These are phyloP conservation scores for Sesia apiformis DNA, from an alignment of 2,888 invertebrate genomes.

Conservation along the genomic window DNA sequence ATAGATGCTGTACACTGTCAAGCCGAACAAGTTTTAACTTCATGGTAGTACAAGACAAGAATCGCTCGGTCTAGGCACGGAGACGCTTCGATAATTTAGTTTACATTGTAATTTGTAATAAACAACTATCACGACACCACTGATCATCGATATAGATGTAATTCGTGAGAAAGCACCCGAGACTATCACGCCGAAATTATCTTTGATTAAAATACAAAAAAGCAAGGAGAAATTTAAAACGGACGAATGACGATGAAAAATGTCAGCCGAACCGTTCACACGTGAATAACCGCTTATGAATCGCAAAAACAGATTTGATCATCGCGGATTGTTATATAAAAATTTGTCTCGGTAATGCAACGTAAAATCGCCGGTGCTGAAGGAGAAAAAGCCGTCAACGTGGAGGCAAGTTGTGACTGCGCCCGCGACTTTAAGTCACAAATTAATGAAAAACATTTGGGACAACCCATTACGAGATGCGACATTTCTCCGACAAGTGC, in stretches of 20 bases:
- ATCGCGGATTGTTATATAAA: slow-evolving; percentile 17
- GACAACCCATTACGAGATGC: slow-evolving; percentile 53
- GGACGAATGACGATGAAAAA: slow-evolving; percentile 43
- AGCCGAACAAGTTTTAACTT: slow-evolving; percentile 1
- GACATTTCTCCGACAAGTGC: slow-evolving; percentile 64
- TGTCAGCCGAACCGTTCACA: slow-evolving; percentile 50
- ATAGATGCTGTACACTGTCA: background rate
- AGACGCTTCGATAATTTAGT: slow-evolving; percentile 7
- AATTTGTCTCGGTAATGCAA: slow-evolving; percentile 14
- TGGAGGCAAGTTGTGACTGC: slow-evolving; percentile 1
- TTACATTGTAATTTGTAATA: slow-evolving; percentile 10
- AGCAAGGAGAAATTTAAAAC: slow-evolving; percentile 29
- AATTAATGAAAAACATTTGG: slow-evolving; percentile 60
- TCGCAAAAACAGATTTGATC: slow-evolving; percentile 39
- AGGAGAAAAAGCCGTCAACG: background rate
- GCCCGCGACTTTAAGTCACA: slow-evolving; percentile 31
- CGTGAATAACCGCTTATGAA: slow-evolving; percentile 50
- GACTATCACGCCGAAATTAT: slow-evolving; percentile 6
- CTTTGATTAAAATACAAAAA: slow-evolving; percentile 10
- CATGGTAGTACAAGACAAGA: slow-evolving; percentile 7
- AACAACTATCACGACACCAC: slow-evolving; percentile 12
- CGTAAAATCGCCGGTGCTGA: slow-evolving; percentile 1
- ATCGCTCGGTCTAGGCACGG: slow-evolving; percentile 3
- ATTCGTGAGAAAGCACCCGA: slow-evolving; percentile 1
- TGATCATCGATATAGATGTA: slow-evolving; percentile 1